These are phyloP conservation scores for Phenacoccus solenopsis DNA, from an alignment of 1,140 invertebrate species.

Conservation along the genomic window DNA sequence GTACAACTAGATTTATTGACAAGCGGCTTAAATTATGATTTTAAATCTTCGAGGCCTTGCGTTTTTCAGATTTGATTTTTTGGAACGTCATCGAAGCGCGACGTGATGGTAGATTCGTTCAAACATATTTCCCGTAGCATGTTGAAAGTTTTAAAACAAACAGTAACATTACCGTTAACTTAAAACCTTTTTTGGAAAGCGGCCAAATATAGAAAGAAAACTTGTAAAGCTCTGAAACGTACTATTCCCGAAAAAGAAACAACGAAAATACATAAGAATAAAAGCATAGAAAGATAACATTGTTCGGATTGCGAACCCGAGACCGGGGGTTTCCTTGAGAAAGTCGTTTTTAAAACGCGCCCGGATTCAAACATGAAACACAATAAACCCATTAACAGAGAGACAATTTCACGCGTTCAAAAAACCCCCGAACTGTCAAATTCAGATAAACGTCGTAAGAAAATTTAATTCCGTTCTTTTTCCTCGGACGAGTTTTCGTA, in stretches of 20 bases:
- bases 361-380: not conserved
- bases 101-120: too few species aligned
- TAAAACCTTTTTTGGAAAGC: constrained; percentile 7
- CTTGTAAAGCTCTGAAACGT: not conserved
- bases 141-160: not conserved
- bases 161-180: constrained; percentile 1
- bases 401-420: not conserved
- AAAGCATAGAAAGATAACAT: constrained; percentile 8
- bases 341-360: not conserved
- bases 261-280: constrained; percentile 8
- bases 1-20: too few species aligned
- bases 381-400: constrained; percentile 11
- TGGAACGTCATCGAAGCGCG: too few species aligned
- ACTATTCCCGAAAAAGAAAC: not conserved
- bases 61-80: too few species aligned
- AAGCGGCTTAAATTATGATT: too few species aligned
- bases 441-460: not conserved
- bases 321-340: not conserved
- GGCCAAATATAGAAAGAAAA: constrained; percentile 5
- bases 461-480: not conserved
- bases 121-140: too few species aligned
- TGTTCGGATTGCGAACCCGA: not conserved
- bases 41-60: too few species aligned
- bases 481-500: not conserved
- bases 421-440: not conserved